phyloP scores from a whole-genome alignment of 2,888 invertebrate genomes.

The Doris montereyensis region DNA sequence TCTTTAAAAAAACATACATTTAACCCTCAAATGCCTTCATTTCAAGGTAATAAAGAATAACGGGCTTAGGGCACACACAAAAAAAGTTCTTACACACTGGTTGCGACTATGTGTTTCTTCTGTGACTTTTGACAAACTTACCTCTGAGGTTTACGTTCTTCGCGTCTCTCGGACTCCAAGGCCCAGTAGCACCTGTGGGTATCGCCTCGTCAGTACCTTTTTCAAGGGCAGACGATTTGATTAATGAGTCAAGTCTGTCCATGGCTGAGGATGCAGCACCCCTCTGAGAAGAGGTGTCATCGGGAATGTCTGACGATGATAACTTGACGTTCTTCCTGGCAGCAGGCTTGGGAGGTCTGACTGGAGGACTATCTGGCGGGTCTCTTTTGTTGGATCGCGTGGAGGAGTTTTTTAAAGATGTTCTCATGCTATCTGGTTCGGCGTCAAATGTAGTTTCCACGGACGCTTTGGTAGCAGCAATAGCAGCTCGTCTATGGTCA shows the following conservation, averaged over 20 bases:
- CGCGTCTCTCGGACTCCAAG: neutral
- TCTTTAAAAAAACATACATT: too few species aligned
- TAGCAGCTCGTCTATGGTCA: constrained; percentile 28
- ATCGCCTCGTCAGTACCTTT: constrained; percentile 27
- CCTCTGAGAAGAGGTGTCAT: constrained; percentile 26
- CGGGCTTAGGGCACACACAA: too few species aligned
- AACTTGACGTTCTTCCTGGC: constrained; percentile 23
- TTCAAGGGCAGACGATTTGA: constrained; percentile 75
- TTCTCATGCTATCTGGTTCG: constrained; percentile 38
- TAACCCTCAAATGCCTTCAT: too few species aligned
- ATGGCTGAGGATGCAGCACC: constrained; percentile 74
- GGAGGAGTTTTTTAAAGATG: constrained; percentile 42
- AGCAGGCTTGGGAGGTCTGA: constrained; percentile 39
- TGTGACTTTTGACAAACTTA: constrained; percentile 32
- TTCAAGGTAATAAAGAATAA: too few species aligned
- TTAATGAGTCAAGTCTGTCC: constrained; percentile 81
- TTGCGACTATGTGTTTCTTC: too few species aligned
- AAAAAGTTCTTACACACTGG: too few species aligned
- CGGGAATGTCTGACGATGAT: constrained; percentile 2
- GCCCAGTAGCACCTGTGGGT: neutral
- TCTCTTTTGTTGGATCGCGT: constrained; percentile 39
- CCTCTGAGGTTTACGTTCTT: constrained; percentile 4
- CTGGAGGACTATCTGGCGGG: constrained; percentile 38
- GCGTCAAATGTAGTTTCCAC: constrained; percentile 45
- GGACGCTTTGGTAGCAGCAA: constrained; percentile 39